Percentiles rank a stretch among this genome's conserved stretches.
Conservation (phyloP, 2,797 vertebrate genomes). For the Smutsia gigantea region DNA sequence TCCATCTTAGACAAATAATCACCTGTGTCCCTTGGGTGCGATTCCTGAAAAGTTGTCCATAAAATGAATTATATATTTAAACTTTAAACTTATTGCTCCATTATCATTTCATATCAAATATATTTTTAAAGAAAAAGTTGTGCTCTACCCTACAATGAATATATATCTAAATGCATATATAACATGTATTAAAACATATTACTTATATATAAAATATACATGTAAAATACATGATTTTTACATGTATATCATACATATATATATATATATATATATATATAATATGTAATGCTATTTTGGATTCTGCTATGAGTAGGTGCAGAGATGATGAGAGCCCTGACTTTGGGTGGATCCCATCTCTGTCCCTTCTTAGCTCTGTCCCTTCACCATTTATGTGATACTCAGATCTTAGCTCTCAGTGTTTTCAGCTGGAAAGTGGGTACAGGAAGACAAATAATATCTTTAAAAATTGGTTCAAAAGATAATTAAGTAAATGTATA, state of each 20-base stretch:
- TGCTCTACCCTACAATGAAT: background rate
- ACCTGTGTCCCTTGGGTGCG: background rate
- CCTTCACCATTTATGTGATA: background rate
- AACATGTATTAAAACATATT: no score
- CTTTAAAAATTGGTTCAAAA: background rate
- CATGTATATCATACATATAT: background rate
- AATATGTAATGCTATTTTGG: background rate
- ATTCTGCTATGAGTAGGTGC: background rate
- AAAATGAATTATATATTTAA: background rate
- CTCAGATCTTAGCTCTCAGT: background rate
- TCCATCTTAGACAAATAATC: background rate
- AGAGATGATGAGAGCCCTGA: background rate
- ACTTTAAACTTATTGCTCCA: background rate
- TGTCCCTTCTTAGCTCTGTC: background rate
- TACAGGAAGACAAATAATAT: background rate
- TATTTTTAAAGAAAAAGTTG: background rate
- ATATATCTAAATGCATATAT: background rate
- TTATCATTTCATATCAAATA: background rate
- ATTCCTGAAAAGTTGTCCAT: background rate
- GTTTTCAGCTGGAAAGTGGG: conserved; percentile 1
- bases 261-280: background rate
- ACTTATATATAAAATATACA: no score
- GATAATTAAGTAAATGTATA: background rate
- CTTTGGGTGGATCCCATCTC: background rate
- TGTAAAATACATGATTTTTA: no score